Evolutionary conservation across 2,888 invertebrate genomes (phyloP).

Genomic region (Biston stratarius): DNA sequence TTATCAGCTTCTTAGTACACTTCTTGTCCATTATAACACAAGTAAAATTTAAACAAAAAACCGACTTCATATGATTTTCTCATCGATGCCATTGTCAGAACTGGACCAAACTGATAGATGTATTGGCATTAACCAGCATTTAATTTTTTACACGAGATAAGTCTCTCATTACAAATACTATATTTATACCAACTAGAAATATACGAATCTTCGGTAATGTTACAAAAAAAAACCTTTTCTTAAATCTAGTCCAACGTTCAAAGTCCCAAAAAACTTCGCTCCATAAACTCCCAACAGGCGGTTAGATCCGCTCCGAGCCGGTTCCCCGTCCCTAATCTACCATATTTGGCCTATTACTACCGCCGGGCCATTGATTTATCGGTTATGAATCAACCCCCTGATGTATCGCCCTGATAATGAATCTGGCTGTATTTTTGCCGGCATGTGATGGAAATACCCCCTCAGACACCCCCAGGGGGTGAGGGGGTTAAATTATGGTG

Average conservation of each 20-base stretch:
- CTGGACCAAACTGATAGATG: no score
- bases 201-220: not conserved
- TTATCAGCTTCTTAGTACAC: no score
- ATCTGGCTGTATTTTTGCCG: constrained; percentile 82
- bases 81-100: no score
- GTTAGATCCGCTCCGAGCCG: constrained; percentile 21
- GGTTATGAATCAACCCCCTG: constrained; percentile 83
- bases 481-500: constrained; percentile 57
- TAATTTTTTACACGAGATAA: no score
- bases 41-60: no score
- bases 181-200: not conserved
- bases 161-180: no score
- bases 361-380: constrained; percentile 82
- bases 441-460: constrained; percentile 78
- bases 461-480: constrained; percentile 26
- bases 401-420: constrained; percentile 84
- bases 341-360: constrained; percentile 83
- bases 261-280: constrained; percentile 29
- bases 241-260: constrained; percentile 24
- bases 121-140: no score
- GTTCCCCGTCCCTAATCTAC: constrained; percentile 49
- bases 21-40: no score
- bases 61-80: no score
- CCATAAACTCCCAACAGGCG: constrained; percentile 32
- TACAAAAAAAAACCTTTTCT: not conserved